Base-by-base conservation (phyloP, 2,888 invertebrate species). In the Parnassius glacialis region DNA sequence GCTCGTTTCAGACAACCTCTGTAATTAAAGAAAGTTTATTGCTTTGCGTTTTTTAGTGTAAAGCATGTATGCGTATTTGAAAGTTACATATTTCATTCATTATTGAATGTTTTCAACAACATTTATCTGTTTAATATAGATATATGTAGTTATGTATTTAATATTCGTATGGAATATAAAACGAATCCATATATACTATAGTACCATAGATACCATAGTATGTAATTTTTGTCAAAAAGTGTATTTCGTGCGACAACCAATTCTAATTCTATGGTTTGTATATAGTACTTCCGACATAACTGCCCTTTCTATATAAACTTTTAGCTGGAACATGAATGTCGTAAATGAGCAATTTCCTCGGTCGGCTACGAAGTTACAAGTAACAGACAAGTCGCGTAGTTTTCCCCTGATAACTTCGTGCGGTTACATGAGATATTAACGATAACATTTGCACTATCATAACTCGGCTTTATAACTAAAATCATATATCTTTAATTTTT, bases 1-100 rank as follows among this genome's bases (percentile, higher is more conserved):
- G 82, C 84, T 81, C 83, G 78, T 82, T 83, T 75, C 71, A 75
- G 74, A 74, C 72, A 74, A 74, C 72, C 73, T 70, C 74, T 72
- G 78, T 85, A 85, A 88, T 89, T 88, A 87, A 84, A 83, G 77
- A 74, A 80, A 80, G 79, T 85, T 84, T 84, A 85, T 85, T 81
- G 79, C 81, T 69, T 71, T 74, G 71, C 75, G 76, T 53, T 79
- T 78, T 78, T 80, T 75, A 75, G 75, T 67, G 64, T 62, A 11
- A 48, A 10, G 7, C 34, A 3, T 34, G 7, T 34, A 34, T 34
- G 7, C 5, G 7, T 34, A 34, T 34, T 34, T 34, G 34, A 34
- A 34, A 7, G 34, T 34, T 7, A 34, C 34, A 34, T 34, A 7
- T 7, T 34, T 34, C 34, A 34, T 34, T 34, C 34, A 34, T 5